Percentiles rank a stretch among this genome's conserved stretches.
These are phyloP conservation scores for Scaptomyza montana DNA, from an alignment of 1,140 invertebrate species.

Conservation along the genomic window DNA sequence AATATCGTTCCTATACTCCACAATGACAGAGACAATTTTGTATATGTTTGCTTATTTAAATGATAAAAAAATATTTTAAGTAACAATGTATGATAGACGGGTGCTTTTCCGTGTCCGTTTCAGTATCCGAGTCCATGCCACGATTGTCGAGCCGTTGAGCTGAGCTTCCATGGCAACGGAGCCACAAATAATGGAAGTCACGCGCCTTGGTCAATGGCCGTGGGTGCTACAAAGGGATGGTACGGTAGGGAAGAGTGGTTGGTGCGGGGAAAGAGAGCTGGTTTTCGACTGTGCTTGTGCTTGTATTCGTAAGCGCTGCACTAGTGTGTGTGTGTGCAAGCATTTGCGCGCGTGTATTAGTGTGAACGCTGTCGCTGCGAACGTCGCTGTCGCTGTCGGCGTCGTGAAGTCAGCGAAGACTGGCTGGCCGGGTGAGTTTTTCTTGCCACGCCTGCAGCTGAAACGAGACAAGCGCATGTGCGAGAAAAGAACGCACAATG, in stretches of 20 bases:
- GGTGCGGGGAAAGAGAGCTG: slow-evolving; percentile 12
- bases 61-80: not conserved
- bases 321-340: slow-evolving; percentile 39
- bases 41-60: too few relatives aligned
- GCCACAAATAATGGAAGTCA: slow-evolving; percentile 64
- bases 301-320: slow-evolving; percentile 5
- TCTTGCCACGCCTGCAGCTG: slow-evolving; percentile 61
- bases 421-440: slow-evolving; percentile 40
- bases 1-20: too few relatives aligned
- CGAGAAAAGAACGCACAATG: slow-evolving; percentile 67
- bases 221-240: not conserved
- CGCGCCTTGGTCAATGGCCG: slow-evolving; percentile 47
- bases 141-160: slow-evolving; percentile 15
- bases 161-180: slow-evolving; percentile 50
- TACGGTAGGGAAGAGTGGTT: not conserved
- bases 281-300: not conserved
- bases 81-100: not conserved
- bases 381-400: slow-evolving; percentile 37
- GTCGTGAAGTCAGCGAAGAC: slow-evolving; percentile 30
- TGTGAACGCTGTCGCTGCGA: slow-evolving; percentile 44
- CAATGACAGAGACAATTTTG: too few relatives aligned
- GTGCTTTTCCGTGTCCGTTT: not conserved
- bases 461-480: slow-evolving; percentile 62
- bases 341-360: slow-evolving; percentile 48
- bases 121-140: not conserved